phyloP scores from a whole-genome alignment of 1,140 invertebrate genomes.

The Plutomurus gul region DNA sequence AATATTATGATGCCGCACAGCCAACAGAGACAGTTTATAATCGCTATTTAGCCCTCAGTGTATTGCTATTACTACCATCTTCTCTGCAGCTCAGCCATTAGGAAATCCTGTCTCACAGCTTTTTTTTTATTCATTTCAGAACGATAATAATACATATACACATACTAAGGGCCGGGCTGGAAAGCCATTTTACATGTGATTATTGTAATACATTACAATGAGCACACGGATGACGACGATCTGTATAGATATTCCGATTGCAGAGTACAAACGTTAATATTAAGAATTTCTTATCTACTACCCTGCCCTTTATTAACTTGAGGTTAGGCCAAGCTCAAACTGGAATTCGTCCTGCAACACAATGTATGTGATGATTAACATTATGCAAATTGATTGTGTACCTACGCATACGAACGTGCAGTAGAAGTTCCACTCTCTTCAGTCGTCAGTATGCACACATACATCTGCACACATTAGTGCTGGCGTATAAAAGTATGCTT shows the following conservation, averaged over 20 bases:
- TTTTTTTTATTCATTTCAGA: not conserved
- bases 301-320: not conserved
- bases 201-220: not conserved
- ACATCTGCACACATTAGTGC: too few relatives aligned
- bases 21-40: not conserved
- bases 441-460: too few relatives aligned
- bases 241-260: not conserved
- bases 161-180: not conserved
- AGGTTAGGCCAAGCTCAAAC: not conserved
- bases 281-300: too few relatives aligned
- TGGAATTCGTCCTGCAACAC: not conserved
- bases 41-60: too few relatives aligned
- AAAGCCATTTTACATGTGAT: not conserved
- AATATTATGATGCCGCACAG: not conserved
- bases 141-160: not conserved
- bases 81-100: too few relatives aligned
- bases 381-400: not conserved
- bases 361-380: not conserved
- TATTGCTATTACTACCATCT: too few relatives aligned
- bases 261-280: not conserved
- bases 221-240: not conserved
- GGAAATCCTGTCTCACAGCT: slow-evolving; percentile 3
- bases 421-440: not conserved
- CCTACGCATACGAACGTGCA: too few relatives aligned
- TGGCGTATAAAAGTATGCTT: too few relatives aligned